A percentile compares a stretch with the other conserved stretches of the same genome.
Evolutionary conservation across 2,113 vertebrate genomes (phyloP).

Genomic region (Fulica atra): DNA sequence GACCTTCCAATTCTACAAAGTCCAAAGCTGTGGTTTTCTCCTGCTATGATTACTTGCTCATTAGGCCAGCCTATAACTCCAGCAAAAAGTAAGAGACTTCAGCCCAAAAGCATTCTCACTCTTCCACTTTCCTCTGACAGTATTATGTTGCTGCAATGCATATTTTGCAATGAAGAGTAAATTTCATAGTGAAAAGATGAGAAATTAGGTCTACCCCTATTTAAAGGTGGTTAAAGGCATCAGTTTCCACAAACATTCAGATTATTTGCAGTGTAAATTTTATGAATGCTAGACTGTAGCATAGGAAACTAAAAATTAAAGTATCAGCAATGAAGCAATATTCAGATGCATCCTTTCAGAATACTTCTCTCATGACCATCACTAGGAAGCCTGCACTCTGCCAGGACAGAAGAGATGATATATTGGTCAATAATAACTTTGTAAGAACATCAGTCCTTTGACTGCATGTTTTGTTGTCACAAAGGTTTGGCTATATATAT

Average conservation of each 20-base stretch:
- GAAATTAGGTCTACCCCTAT: background rate
- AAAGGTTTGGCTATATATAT: background rate
- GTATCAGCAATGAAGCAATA: background rate
- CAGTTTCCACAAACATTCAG: background rate
- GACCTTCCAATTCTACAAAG: background rate
- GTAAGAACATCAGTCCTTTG: background rate
- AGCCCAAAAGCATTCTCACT: background rate
- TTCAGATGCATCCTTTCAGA: background rate
- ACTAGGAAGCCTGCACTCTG: background rate
- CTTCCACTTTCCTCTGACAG: background rate
- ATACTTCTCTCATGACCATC: background rate
- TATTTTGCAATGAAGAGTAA: background rate
- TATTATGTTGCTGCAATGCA: background rate
- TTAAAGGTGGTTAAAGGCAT: background rate
- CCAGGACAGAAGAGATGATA: background rate
- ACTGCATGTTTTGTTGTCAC: background rate
- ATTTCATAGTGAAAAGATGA: background rate
- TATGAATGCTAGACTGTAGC: background rate
- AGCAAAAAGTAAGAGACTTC: background rate
- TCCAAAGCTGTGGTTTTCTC: background rate
- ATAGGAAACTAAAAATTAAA: background rate
- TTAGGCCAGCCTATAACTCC: background rate
- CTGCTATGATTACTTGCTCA: background rate
- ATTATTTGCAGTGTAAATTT: background rate
- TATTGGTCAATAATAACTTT: background rate